phyloP scores from a whole-genome alignment of 2,888 invertebrate species.

The Sphaerophoria taeniata region DNA sequence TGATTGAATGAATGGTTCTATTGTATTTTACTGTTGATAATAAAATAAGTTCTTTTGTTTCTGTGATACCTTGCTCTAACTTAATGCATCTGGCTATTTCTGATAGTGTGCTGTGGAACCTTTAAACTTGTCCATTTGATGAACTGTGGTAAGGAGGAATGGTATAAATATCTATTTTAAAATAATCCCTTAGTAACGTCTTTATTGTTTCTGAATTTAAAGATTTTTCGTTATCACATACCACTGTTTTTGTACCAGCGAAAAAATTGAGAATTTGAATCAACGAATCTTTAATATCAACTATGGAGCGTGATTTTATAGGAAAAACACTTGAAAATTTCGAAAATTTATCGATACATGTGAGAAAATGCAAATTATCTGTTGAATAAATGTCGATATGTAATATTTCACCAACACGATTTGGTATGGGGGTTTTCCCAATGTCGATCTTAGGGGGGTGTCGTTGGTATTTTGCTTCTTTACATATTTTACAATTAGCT shows the following conservation, averaged over 20 bases:
- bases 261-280: too few relatives aligned
- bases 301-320: constrained; percentile 14
- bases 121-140: constrained; percentile 29
- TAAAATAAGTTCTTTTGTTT: constrained; percentile 32
- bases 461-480: constrained; percentile 8
- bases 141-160: constrained; percentile 40
- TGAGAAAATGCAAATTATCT: constrained; percentile 4
- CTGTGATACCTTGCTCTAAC: neutral
- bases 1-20: constrained; percentile 27
- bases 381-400: constrained; percentile 44
- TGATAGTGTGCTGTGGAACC: constrained; percentile 9
- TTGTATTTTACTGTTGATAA: constrained; percentile 31
- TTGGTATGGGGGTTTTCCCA: constrained; percentile 16
- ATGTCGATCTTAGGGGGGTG: neutral
- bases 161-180: constrained; percentile 24
- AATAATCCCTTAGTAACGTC: constrained; percentile 30
- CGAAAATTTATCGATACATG: too few relatives aligned
- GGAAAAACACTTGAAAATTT: neutral
- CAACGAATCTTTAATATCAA: too few relatives aligned
- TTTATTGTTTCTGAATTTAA: constrained; percentile 31
- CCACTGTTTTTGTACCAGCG: constrained; percentile 34
- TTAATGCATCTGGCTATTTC: constrained; percentile 20
- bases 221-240: constrained; percentile 27
- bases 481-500: constrained; percentile 19
- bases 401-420: constrained; percentile 16